phyloP scores from a whole-genome alignment of 2,888 invertebrate species.

The Ormyrus thymus region DNA sequence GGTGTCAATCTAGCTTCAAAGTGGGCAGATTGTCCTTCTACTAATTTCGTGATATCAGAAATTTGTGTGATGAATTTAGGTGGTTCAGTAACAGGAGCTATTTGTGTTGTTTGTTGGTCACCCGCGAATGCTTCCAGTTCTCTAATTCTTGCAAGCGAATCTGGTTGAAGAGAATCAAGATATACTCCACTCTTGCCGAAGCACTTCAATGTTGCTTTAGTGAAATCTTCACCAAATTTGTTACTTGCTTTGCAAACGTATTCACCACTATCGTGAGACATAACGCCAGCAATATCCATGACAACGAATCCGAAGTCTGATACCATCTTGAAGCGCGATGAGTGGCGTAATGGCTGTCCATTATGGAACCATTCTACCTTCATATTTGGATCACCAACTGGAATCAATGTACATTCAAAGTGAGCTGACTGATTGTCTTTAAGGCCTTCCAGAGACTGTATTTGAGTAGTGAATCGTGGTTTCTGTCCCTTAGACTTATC shows the following conservation, averaged over 20 bases:
- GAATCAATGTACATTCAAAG: conserved; percentile 95
- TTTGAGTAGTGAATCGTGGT: conserved; percentile 91
- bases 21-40: conserved; percentile 96
- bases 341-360: conserved; percentile 90
- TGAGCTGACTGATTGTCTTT: conserved; percentile 96
- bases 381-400: conserved; percentile 94
- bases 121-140: conserved; percentile 86
- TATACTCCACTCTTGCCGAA: conserved; percentile 91
- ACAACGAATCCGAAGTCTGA: conserved; percentile 97
- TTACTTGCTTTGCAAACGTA: conserved; percentile 94
- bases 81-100: conserved; percentile 84
- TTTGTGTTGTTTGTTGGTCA: conserved; percentile 80
- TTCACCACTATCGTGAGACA: conserved; percentile 94
- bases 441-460: conserved; percentile 87
- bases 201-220: conserved; percentile 89
- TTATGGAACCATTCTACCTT: conserved; percentile 98
- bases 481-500: conserved; percentile 91
- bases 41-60: conserved; percentile 87
- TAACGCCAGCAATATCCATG: conserved; percentile 94
- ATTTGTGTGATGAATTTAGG: conserved; percentile 94
- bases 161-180: conserved; percentile 92
- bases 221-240: conserved; percentile 92
- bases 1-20: conserved; percentile 95
- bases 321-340: conserved; percentile 93
- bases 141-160: conserved; percentile 90